These are phyloP conservation scores for Lathamus discolor DNA, from an alignment of 2,113 vertebrate species.

Conservation along the genomic window DNA sequence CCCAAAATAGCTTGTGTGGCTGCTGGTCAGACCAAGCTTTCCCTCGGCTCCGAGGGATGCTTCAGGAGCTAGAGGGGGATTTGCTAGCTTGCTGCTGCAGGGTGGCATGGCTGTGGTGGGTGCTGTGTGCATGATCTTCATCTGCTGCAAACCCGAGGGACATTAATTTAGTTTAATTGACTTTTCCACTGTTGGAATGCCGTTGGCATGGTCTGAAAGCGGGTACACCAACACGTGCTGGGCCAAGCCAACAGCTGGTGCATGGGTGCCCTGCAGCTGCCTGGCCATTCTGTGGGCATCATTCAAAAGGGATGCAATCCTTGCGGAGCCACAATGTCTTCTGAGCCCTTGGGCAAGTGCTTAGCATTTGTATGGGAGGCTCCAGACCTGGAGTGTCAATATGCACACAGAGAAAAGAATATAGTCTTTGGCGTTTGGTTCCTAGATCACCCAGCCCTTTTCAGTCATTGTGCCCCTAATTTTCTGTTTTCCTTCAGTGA, in stretches of 20 bases:
- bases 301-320: not conserved
- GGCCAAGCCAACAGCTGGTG: not conserved
- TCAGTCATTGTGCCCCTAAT: not conserved
- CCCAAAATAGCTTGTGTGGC: slow-evolving; percentile 40
- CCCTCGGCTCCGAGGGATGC: not conserved
- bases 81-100: not conserved
- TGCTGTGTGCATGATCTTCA: not conserved
- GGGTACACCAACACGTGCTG: not conserved
- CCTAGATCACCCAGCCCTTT: not conserved
- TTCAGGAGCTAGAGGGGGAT: not conserved
- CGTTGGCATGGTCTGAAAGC: not conserved
- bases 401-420: not conserved
- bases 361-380: not conserved
- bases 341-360: not conserved
- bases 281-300: not conserved
- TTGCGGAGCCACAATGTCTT: not conserved
- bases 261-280: not conserved
- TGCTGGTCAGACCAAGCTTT: not conserved
- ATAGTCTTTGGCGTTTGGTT: not conserved
- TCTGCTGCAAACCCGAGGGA: not conserved
- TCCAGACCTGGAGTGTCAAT: not conserved
- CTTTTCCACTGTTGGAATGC: not conserved
- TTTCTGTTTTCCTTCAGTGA: not conserved
- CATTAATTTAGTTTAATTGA: not conserved
- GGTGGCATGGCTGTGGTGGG: not conserved